phyloP scores from a whole-genome alignment of 2,888 invertebrate species.

The Colostygia pectinataria region DNA sequence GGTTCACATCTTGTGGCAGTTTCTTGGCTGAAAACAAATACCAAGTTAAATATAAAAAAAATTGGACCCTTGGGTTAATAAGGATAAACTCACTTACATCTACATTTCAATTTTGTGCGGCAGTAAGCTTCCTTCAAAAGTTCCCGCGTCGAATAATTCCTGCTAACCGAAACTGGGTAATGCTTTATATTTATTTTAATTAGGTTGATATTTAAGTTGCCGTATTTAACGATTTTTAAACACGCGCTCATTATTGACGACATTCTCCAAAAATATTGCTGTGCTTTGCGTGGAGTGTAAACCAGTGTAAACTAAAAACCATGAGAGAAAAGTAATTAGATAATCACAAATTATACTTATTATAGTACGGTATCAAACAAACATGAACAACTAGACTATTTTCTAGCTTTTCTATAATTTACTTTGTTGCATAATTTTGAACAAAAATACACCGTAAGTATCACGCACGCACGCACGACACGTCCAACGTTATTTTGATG shows the following conservation, averaged over 20 bases:
- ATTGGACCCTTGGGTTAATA: too few species aligned
- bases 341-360: constrained; percentile 12
- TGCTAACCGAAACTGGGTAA: constrained; percentile 30
- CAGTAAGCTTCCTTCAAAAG: constrained; percentile 84
- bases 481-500: too few species aligned
- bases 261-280: constrained; percentile 37
- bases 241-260: constrained; percentile 46
- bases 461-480: too few species aligned
- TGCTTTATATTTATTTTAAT: constrained; percentile 42
- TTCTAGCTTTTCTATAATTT: too few species aligned
- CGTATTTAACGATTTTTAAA: constrained; percentile 45
- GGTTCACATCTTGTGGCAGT: constrained; percentile 92
- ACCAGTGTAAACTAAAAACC: constrained; percentile 22
- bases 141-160: constrained; percentile 66
- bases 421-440: constrained; percentile 49
- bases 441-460: constrained; percentile 17
- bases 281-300: not conserved
- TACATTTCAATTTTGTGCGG: constrained; percentile 86
- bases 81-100: constrained; percentile 84
- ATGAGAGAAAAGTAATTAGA: constrained; percentile 23
- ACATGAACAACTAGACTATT: too few species aligned
- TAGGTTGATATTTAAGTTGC: constrained; percentile 50
- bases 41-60: not conserved
- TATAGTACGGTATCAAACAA: constrained; percentile 16
- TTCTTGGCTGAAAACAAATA: constrained; percentile 88